Base-by-base conservation (phyloP, 2,113 vertebrate genomes). In the Rousettus leschenaultii region DNA sequence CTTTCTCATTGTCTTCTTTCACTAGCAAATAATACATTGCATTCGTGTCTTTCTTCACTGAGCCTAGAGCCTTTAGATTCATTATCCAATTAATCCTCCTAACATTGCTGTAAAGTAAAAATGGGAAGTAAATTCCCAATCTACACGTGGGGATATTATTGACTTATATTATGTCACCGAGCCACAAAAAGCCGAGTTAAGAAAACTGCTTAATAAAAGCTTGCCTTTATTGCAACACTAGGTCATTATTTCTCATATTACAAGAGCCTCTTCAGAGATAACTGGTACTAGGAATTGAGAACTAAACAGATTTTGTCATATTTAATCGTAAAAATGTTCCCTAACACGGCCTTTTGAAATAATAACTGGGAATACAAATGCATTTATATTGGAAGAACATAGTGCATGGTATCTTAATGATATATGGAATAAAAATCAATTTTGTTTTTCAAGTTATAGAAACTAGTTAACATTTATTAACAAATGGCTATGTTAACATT, bases 71-170 rank as follows among this genome's bases (percentile, higher is more conserved):
- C 86, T 94, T 96, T 92, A 96, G 96, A 97, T 96, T 98, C 95
- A 97, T 97, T 97, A 89, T 84, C 89, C 92, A 97, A 97, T 97
- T 98, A 98, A 97, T 97, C 89, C 95, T 94, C 43, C 71, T 86
- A 96, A 94, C 91, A 83, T 91, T 96, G 71, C 73, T 75, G 26
- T 96, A 86, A 94, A 96, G 89, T 94, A 73, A 83, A 88, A 86
- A 87, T 16, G n/a, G 86, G 89, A 78, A 96, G 66, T 95, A 94
- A 96, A 79, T 96, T 97, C 57, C 14, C 82, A 89, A 91, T 97
- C 82, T 96, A 86, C 82, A 89, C 40, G 40, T 24, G 95, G 43
- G 74, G 51, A 96, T 90, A 96, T 96, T 97, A 97, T 93, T 89
- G 91, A 88, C 66, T 96, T 95, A 77, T 74, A 88, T 93, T 91